These are phyloP conservation scores for Lordiphosa andalusiaca DNA, from an alignment of 2,888 invertebrate genomes.

Conservation along the genomic window DNA sequence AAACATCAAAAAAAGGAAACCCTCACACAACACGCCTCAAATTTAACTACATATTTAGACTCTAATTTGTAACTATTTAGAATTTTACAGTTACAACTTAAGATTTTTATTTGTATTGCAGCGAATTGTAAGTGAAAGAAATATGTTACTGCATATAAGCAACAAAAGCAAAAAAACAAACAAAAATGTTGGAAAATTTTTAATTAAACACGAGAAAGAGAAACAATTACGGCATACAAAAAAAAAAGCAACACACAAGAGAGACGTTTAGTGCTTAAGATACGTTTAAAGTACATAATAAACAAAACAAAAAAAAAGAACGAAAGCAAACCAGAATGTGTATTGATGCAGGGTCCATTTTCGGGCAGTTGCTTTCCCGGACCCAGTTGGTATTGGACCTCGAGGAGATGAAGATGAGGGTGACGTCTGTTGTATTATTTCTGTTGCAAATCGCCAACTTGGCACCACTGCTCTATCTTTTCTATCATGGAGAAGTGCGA, in stretches of 20 bases:
- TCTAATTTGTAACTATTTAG: conserved; percentile 73
- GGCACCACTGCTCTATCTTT: too few species aligned
- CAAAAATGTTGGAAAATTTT: conserved; percentile 67
- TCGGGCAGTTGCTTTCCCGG: too few species aligned
- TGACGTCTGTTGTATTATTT: too few species aligned
- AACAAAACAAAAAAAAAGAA: conserved; percentile 33
- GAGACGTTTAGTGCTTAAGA: conserved; percentile 64
- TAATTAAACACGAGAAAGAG: conserved; percentile 49
- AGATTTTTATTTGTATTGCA: conserved; percentile 73
- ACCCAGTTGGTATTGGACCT: too few species aligned
- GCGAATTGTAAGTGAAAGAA: conserved; percentile 65
- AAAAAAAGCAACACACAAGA: conserved; percentile 44
- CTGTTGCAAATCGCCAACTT: too few species aligned
- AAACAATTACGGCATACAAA: conserved; percentile 50
- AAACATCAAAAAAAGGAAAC: conserved; percentile 26
- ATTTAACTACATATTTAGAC: conserved; percentile 70
- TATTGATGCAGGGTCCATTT: conserved; percentile 6
- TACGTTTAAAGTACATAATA: conserved; percentile 66
- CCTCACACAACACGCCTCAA: conserved; percentile 65
- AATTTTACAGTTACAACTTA: conserved; percentile 68
- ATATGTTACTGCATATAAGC: conserved; percentile 74
- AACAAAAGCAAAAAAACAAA: conserved; percentile 43
- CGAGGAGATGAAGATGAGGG: too few species aligned
- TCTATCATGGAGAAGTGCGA: too few species aligned
- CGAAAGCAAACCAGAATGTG: conserved; percentile 46